Evolutionary conservation across 2,888 invertebrate species (phyloP), one percentile per base, ranked within the genome.

Genomic region (Polydrusus cervinus): DNA sequence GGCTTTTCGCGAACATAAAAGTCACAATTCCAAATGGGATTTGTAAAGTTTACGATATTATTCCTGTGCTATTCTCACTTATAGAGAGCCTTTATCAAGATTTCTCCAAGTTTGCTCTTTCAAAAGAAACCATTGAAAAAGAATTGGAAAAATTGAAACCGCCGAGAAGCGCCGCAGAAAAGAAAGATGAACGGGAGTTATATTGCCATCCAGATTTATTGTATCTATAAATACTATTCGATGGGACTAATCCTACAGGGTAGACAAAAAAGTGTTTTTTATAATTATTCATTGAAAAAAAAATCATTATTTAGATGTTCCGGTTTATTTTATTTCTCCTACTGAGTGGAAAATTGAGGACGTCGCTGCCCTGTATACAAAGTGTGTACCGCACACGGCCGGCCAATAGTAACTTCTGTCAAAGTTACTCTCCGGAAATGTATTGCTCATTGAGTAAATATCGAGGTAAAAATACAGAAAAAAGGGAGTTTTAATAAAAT

Each of bases 1-100:
- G 86, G 82, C 87, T 87, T 87, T 87, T 84, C 86, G 84, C 82
- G 83, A 82, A 86, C 87, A 87, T 87, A 87, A 87, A 87, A 87
- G 87, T 87, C 87, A 87, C 87, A 87, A 87, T 87, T 87, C 87
- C 85, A 85, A 87, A 87, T 86, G 87, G 87, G 87, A 87, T 87
- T 87, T 87, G 86, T 85, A 86, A 87, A 87, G 86, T 87, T 87
- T 87, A 87, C 87, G 87, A 87, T 87, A 87, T 87, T 87, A 87
- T 87, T 87, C 87, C 83, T 82, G 84, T 84, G 86, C 87, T 84
- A 85, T 87, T 87, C 86, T 72, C 76, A 68, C 72, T 76, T 68
- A 76, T 76, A 69, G 76, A 71, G 61, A 64, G 62, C 72, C 69
- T 69, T 76, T 72, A 75, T 71, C 75, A 85, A 85, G 86, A 87